Conservation (phyloP, 2,888 invertebrate species). For the Trachelus tabidus region DNA sequence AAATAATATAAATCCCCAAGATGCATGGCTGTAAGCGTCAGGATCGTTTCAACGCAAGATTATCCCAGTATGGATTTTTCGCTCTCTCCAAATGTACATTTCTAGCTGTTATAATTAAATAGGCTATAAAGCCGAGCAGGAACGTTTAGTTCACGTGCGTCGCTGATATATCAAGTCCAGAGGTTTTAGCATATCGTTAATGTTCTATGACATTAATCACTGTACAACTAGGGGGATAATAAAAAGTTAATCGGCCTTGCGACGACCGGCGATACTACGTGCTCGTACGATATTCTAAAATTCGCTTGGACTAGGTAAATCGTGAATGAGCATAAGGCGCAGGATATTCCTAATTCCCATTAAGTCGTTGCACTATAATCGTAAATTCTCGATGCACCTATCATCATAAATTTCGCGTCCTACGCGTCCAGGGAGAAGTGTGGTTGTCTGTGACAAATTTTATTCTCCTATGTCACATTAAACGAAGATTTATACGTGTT, state of each 20-base stretch:
- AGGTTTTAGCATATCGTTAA: not conserved
- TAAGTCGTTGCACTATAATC: conserved; percentile 14
- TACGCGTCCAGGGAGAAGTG: conserved; percentile 15
- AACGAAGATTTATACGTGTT: conserved; percentile 3
- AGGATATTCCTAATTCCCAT: conserved; percentile 7
- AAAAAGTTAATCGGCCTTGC: not conserved
- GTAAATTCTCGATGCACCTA: conserved; percentile 18
- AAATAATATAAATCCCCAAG: not conserved
- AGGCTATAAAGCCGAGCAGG: not conserved
- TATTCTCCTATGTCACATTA: conserved; percentile 9
- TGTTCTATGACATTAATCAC: not conserved
- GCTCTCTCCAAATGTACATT: not conserved
- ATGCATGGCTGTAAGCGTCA: not conserved
- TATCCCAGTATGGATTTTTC: not conserved
- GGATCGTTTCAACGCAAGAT: not conserved
- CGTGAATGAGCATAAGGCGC: not conserved
- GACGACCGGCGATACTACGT: not conserved
- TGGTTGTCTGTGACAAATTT: conserved; percentile 20
- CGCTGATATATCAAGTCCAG: not conserved
- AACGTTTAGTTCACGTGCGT: not conserved
- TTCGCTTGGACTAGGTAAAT: not conserved
- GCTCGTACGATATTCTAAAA: not conserved
- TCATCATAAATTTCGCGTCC: conserved; percentile 19
- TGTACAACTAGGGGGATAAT: not conserved
- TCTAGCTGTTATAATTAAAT: not conserved